These are phyloP conservation scores for Tethya wilhelma DNA, from an alignment of 37 sponge, comb jelly and placozoan species.

Conservation along the genomic window DNA sequence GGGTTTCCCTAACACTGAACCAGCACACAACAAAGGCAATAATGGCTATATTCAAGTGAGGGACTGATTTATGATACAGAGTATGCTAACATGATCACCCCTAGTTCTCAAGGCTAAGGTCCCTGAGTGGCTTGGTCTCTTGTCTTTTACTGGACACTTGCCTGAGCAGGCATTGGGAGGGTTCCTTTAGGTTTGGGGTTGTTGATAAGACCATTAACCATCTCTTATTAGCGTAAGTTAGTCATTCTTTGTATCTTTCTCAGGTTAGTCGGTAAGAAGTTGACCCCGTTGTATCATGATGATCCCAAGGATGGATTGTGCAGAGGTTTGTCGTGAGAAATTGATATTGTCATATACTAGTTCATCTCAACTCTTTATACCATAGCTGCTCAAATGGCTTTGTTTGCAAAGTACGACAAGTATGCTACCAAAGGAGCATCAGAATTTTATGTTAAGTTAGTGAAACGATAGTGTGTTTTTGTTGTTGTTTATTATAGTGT, in stretches of 20 bases:
- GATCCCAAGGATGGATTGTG: slow-evolving; percentile 48
- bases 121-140: not conserved
- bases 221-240: not conserved
- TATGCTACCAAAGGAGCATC: slow-evolving; percentile 50
- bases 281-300: slow-evolving; percentile 63
- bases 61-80: not conserved
- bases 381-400: slow-evolving; percentile 74
- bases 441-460: slow-evolving; percentile 59
- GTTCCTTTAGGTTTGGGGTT: not conserved
- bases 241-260: not conserved
- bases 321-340: slow-evolving; percentile 36
- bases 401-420: slow-evolving; percentile 57
- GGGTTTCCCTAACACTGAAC: slow-evolving; percentile 22
- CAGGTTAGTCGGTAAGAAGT: slow-evolving; percentile 36
- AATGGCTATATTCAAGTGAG: slow-evolving; percentile 55
- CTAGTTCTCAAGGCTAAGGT: not conserved
- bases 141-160: no score
- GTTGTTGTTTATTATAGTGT: not conserved
- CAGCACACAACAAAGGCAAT: slow-evolving; percentile 61
- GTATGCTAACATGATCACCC: not conserved
- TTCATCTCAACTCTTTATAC: not conserved
- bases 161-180: no score
- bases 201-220: not conserved
- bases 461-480: not conserved
- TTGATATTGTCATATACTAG: not conserved